phyloP scores from a whole-genome alignment of 2,888 invertebrate species.

The Nemoura dubitans region DNA sequence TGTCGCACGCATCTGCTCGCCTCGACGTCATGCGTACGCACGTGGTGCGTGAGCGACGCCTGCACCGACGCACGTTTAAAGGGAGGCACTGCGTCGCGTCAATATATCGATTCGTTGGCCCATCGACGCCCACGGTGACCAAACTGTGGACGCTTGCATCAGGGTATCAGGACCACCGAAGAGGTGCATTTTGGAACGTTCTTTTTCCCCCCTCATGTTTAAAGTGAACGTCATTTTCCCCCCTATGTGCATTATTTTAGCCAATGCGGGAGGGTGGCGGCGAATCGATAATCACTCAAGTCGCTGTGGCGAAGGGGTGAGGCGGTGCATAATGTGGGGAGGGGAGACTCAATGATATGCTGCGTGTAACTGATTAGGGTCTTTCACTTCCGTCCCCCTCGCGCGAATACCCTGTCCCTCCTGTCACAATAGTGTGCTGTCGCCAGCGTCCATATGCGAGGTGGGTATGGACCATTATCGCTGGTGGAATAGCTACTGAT shows the following conservation, averaged over 20 bases:
- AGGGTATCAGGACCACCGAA: conserved; percentile 46
- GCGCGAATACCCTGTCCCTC: conserved; percentile 53
- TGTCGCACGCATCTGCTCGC: background rate
- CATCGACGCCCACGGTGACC: conserved; percentile 50
- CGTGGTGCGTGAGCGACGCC: background rate
- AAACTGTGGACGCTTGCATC: conserved; percentile 49
- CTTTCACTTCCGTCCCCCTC: conserved; percentile 49
- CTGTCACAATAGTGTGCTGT: conserved; percentile 14
- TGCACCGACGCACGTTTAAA: background rate
- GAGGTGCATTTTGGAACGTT: conserved; percentile 45
- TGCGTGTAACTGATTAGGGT: conserved; percentile 33
- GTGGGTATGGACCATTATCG: background rate
- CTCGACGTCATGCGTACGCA: background rate
- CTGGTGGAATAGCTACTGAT: background rate
- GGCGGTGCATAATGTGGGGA: conserved; percentile 31
- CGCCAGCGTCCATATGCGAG: background rate
- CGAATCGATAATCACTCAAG: conserved; percentile 33
- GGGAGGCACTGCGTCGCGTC: conserved; percentile 44
- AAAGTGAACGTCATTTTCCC: background rate
- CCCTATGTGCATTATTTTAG: conserved; percentile 35
- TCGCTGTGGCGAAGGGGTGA: conserved; percentile 29
- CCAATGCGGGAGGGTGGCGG: conserved; percentile 39
- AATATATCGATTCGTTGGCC: conserved; percentile 49
- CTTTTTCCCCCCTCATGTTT: conserved; percentile 24
- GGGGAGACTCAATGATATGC: conserved; percentile 17